Base-by-base conservation (phyloP, 2,797 vertebrate species). In the Rhabdophis nuchalis region DNA sequence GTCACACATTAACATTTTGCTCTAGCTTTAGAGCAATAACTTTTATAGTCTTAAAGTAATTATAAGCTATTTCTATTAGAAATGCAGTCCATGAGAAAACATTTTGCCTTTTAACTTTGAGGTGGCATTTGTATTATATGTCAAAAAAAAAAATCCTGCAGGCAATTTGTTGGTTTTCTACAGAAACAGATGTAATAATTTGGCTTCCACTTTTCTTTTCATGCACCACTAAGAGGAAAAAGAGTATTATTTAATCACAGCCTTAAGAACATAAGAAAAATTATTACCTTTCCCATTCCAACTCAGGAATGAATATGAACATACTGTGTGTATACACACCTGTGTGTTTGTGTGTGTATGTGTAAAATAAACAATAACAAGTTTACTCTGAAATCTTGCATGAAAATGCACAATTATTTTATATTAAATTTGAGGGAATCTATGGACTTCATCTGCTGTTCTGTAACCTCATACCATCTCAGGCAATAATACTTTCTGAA, bases 161-260 rank as follows among this genome's bases (percentile, higher is more conserved):
- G 77, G 29, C 36, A 91, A 50, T 29, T 29, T 90, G 46, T 91
- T 56, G 9, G 32, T 41, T 93, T 86, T 92, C 57, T 10, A 25
- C 32, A 54, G 72, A 16, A 92, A 94, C 89, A 87, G 10, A 92
- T 92, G 50, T 13, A 23, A 92, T 95, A 93, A 91, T 58, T 57
- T 60, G 89, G 29, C 5, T 94, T 94, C 94, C 89, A 87, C 94
- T 94, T 46, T 96, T 86, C 54, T 92, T 89, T 92, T 96, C 96
- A 96, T 86, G 27, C 36, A 91, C 14, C 87, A 85, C 96, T 96
- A 96, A 87, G 50, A 93, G 93, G 93, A 89, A 94, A 25, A 27
- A 93, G 25, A 58, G 0, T 14, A 18, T 58, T 13, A 23, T 61
- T 92, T 89, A 92, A 25, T 4, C 12, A 23, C 29, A 77, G 29